phyloP scores from a whole-genome alignment of 2,797 vertebrate species.

The Phalanger gymnotis region DNA sequence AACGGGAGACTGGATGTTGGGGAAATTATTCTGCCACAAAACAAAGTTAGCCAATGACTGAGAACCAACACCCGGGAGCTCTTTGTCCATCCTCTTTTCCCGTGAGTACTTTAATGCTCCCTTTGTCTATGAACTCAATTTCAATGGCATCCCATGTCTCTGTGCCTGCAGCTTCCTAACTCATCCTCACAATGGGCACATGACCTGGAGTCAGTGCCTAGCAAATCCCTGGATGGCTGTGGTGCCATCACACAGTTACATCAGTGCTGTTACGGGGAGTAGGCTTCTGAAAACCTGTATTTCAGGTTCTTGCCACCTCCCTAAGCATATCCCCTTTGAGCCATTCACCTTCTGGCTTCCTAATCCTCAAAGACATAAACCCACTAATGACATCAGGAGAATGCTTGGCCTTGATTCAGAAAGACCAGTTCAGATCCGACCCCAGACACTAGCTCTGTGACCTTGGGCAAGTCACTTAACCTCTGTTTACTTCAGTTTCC shows the following conservation, averaged over 20 bases:
- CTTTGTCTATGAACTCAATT: background rate
- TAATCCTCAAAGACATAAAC: background rate
- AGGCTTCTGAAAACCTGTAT: conserved; percentile 25
- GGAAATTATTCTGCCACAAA: background rate
- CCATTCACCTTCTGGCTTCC: background rate
- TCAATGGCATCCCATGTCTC: background rate
- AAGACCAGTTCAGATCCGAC: background rate
- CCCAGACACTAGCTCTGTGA: background rate
- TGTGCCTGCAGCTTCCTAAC: background rate
- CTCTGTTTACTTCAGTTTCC: background rate
- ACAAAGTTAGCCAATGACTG: background rate
- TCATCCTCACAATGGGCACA: background rate
- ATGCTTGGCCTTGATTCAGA: background rate
- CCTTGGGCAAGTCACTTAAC: background rate
- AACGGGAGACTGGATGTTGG: background rate
- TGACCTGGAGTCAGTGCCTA: conserved; percentile 1
- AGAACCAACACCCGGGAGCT: background rate
- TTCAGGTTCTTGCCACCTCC: background rate
- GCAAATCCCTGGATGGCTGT: background rate
- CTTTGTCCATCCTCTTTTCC: background rate
- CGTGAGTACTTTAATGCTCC: background rate
- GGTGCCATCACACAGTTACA: background rate
- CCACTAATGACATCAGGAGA: background rate
- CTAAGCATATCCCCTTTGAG: background rate
- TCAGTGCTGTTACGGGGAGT: background rate